Percentiles rank a stretch among this genome's conserved stretches.
phyloP scores from a whole-genome alignment of 2,888 invertebrate species.

The Bellardia pandia region DNA sequence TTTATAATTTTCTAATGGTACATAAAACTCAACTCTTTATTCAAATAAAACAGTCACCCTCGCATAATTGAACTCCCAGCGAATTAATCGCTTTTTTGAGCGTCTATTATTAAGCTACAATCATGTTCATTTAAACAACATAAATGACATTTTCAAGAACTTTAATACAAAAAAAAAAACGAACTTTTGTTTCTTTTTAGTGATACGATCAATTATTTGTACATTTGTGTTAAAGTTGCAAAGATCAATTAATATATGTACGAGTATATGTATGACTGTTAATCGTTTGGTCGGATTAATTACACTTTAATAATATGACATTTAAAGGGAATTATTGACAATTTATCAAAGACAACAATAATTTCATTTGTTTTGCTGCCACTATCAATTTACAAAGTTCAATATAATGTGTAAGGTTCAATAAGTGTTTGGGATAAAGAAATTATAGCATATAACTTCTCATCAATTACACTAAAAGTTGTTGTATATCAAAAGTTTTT shows the following conservation, averaged over 20 bases:
- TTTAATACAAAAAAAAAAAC: no score
- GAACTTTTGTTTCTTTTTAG: not conserved
- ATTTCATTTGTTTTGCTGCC: not conserved
- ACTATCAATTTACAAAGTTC: not conserved
- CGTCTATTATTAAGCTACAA: conserved; percentile 10
- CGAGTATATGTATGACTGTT: not conserved
- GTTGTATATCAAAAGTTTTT: not conserved
- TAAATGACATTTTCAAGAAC: conserved; percentile 15
- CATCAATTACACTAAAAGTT: not conserved
- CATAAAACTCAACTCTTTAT: no score
- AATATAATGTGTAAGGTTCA: conserved; percentile 30
- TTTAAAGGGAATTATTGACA: not conserved
- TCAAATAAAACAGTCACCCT: not conserved
- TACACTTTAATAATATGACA: not conserved
- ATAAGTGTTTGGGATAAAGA: not conserved
- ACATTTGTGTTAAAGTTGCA: not conserved
- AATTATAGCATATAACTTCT: conserved; percentile 3
- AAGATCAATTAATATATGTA: conserved; percentile 33
- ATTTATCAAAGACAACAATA: conserved; percentile 29
- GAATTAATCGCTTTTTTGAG: not conserved
- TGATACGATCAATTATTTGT: not conserved
- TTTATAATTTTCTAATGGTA: no score
- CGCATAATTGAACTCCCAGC: not conserved
- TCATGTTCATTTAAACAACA: conserved; percentile 23
- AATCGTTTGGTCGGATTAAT: conserved; percentile 6